Base-by-base conservation (phyloP, 2,888 invertebrate species). In the Drosophila mettleri region DNA sequence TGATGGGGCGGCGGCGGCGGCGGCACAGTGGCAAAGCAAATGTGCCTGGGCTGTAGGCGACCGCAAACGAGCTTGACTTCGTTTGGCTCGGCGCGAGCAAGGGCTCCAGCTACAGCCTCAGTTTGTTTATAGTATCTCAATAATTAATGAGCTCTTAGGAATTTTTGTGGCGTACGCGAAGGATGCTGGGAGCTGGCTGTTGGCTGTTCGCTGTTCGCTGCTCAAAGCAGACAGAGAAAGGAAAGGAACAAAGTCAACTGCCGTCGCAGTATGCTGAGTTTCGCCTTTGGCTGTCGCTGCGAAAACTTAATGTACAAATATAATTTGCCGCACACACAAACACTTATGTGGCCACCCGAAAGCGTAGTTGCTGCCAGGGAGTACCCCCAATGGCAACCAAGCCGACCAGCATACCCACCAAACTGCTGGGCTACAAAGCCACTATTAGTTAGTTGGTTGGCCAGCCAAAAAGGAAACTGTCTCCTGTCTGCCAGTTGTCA, bases 121-220 rank as follows among this genome's bases (percentile, higher is more conserved):
- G 80, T 74, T 79, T 78, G 85, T 89, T 83, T 90, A 88, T 90
- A 83, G 88, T 86, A 80, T 81, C 84, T 89, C 88, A 89, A 89
- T 89, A 89, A 90, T 90, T 89, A 89, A 89, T 88, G 90, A 89
- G 89, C 81, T 89, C 79, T 86, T 86, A 88, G 88, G 88, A 86
- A 86, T 86, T 86, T 86, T 88, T 86, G 85, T 74, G 85, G 85
- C 73, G 66, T 78, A 78, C 84, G 78, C 60, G 43, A 45, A 27
- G 43, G 39, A 7, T 27, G 64, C 59, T 45, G 55, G 59, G 59
- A 61, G 76, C 58, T 68, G 57, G 65, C 66, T 67, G 61, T 48
- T 20, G 14, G 46, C 3, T 18, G n/a, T n/a, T n/a, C n/a, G 29
- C 29, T n/a, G 33, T n/a, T n/a, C n/a, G 33, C 20, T 36, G 52